Base-by-base conservation (phyloP, 2,888 invertebrate species). In the Stenodera caucasica region DNA sequence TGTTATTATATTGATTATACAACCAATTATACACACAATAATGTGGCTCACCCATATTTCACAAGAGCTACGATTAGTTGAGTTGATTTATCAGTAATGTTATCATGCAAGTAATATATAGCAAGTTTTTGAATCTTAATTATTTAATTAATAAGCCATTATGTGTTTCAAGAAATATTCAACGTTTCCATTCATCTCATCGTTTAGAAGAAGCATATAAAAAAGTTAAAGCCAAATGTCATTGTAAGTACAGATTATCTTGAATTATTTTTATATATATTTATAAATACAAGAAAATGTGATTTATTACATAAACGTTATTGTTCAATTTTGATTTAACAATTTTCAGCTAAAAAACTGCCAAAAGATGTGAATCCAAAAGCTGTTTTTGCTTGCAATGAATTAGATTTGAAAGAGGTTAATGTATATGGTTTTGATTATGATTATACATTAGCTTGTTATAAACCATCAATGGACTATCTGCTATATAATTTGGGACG, bases 371-470 rank as follows among this genome's bases (percentile, higher is more conserved):
- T 95, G 0, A 91, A 94, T 76, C 87, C 90, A 0, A 84, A 86
- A 72, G 94, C 93, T 40, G 95, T 98, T 2, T 98, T 97, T 82
- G 96, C 96, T 11, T 98, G 97, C 81, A 98, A 98, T 82, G 97
- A 98, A 77, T 83, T 98, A 59, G 92, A 96, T 79, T 82, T 98
- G 55, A 86, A 90, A 66, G 92, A 96, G 80, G 93, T 98, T 40
- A 88, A 92, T 74, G 94, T 97, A 0, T 97, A 96, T 83, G 95
- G 98, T 45, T 98, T 98, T 83, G 98, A 98, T 82, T 98, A 98
- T 83, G 98, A 98, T 80, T 98, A 98, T 80, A 98, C 98, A 0
- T 80, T 98, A 72, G 98, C 98, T 0, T 93, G 94, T 72, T 98
- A 98, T 79, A 96, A 94, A 75, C 91, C 92, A 9, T 87, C 90